Base-by-base conservation (phyloP, 2,888 invertebrate species). In the Ashinkailepas kermadecensis region DNA sequence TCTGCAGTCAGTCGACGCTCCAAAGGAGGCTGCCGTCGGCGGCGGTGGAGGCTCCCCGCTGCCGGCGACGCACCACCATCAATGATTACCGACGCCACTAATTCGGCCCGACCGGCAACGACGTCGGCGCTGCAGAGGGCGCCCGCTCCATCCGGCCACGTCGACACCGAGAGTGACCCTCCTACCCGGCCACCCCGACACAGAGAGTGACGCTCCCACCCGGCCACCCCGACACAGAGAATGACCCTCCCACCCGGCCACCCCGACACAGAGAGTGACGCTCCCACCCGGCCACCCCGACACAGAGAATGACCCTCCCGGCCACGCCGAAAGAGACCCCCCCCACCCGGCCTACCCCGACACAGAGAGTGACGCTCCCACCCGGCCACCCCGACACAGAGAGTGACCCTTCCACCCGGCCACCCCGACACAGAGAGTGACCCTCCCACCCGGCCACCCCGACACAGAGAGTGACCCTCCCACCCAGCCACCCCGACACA, bases 21-120 rank as follows among this genome's bases (percentile, higher is more conserved):
- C 56, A n/a, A n/a, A 1, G 78, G 3, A 13, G 58, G 78, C 12
- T 39, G 62, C 62, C 62, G 23, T 10, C 81, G n/a, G 64, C 23
- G 65, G 56, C 65, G 57, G 21, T 23, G 25, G 65, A 15, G 11
- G 80, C 70, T 70, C 67, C 58, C 59, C 54, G 74, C 39, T 54
- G 82, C 79, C 74, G 59, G 57, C 39, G 39, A 39, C 39, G 39
- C 39, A 39, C 58, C 67, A 67, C 57, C 79, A 21, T 18, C 74
- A 18, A 54, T n/a, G 21, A 56, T 74, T 74, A 74, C 74, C 56
- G 74, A 15, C 23, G 23, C 70, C 39, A 39, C 70, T 70, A 70
- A 70, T 70, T 70, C 70, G 70, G n/a, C 62, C 70, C 23, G 65
- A 25, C 64, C 23, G 56, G 81, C 12, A 21, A 56, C n/a, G 70